Base-by-base conservation (phyloP, 92 coral and sea anemone species). In the Epizoanthus fatuus region DNA sequence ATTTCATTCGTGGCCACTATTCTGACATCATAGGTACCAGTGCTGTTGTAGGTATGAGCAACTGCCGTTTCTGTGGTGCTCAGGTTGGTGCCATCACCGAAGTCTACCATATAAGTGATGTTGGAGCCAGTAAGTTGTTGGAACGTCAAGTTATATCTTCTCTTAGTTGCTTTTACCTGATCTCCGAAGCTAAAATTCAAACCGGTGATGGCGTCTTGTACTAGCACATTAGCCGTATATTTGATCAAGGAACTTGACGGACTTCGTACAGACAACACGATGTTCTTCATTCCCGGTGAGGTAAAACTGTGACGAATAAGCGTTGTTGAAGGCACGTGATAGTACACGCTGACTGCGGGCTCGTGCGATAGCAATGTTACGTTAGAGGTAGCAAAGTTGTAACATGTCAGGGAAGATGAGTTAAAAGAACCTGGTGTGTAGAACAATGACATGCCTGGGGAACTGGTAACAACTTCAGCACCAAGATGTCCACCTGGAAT, bases 21-120 rank as follows among this genome's bases (percentile, higher is more conserved):
- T 66, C 17, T 14, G 72, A 66, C 20, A 66, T 66, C 16, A 42
- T 66, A 66, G 72, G 17, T 37, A 37, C 72, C 72, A 17, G 72
- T 12, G 16, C n/a, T 4, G 3, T 66, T 66, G 72, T 66, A 66
- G 47, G n/a, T 66, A 37, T 66, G 3, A 66, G 49, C 38, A 66
- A 7, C n/a, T 15, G 13, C 7, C 16, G 7, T 39, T 11, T 66
- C 47, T 35, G 72, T 66, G 47, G 72, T 66, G 47, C 8, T 66
- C 49, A 66, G 6, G 17, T 66, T 66, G 11, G 44, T 37, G 0
- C 72, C 72, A 66, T 66, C 72, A 66, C 72, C 72, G 72, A 66
- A 66, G 20, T 66, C 72, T 32, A 66, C 47, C n/a, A 19, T 66
- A 17, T 66, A 66, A 7, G 47, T 66, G 3, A 66, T 37, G 19